Evolutionary conservation across 2,113 vertebrate genomes (phyloP).

Genomic region (Nycticryphes semicollaris): DNA sequence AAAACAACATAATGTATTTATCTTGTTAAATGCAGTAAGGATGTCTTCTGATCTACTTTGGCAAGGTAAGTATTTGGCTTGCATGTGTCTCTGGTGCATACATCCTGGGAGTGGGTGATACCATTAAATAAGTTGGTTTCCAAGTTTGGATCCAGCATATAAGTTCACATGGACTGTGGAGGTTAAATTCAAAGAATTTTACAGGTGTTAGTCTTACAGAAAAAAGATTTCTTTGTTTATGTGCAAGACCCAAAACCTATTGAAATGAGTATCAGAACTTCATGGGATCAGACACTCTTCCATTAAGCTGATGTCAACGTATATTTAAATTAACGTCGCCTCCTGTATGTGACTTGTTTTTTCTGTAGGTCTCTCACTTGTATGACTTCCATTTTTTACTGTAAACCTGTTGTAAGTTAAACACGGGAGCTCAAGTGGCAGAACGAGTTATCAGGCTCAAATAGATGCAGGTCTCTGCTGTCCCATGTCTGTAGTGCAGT

Average conservation of each 20-base stretch:
- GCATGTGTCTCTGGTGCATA: neutral
- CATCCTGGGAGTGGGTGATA: neutral
- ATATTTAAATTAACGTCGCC: neutral
- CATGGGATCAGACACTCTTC: neutral
- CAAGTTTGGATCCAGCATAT: neutral
- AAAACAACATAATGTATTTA: neutral
- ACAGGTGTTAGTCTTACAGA: neutral
- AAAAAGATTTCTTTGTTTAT: neutral
- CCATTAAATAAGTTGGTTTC: neutral
- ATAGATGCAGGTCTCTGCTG: neutral
- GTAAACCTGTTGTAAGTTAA: neutral
- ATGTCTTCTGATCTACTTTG: neutral
- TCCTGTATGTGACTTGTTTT: rapidly evolving
- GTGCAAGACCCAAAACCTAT: neutral
- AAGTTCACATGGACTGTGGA: neutral
- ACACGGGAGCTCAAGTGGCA: neutral
- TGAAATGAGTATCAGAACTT: neutral
- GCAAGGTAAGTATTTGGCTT: neutral
- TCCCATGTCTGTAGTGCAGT: neutral
- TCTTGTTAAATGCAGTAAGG: neutral
- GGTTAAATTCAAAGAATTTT: neutral
- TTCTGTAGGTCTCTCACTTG: neutral
- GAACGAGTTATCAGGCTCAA: neutral
- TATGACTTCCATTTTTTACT: neutral
- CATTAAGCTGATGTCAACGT: neutral